These are phyloP conservation scores for Arnoldichthys spilopterus DNA, from an alignment of 2,797 vertebrate species.

Conservation along the genomic window DNA sequence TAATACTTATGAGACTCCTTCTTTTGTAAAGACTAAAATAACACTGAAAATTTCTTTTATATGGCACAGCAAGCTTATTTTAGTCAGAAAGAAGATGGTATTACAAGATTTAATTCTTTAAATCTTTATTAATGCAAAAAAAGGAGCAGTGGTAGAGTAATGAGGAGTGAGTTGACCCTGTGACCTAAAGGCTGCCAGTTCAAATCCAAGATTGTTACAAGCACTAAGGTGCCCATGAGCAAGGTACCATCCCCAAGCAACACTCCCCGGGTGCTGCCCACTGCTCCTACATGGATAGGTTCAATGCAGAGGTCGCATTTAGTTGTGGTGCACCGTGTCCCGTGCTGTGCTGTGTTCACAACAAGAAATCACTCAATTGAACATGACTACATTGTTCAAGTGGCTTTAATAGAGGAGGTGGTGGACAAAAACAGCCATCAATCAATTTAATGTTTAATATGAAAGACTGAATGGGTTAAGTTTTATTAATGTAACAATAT, in stretches of 20 bases:
- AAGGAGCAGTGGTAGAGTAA: too few species aligned
- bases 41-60: background rate
- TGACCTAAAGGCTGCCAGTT: too few species aligned
- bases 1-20: background rate
- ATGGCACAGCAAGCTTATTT: background rate
- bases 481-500: background rate
- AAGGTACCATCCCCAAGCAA: too few species aligned
- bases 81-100: background rate
- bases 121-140: background rate
- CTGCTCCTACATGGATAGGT: too few species aligned
- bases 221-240: too few species aligned
- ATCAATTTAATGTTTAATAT: conserved; percentile 5
- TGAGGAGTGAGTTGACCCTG: too few species aligned
- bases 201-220: too few species aligned
- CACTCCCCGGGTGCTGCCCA: too few species aligned
- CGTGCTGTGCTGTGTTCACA: too few species aligned
- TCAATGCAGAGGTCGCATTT: too few species aligned
- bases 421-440: background rate
- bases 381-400: background rate
- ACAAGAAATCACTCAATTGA: background rate
- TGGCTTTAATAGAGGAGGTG: background rate
- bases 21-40: background rate
- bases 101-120: background rate
- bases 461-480: background rate
- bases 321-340: too few species aligned